Base-by-base conservation (phyloP, 1,140 invertebrate genomes). In the Ceratina calcarata region DNA sequence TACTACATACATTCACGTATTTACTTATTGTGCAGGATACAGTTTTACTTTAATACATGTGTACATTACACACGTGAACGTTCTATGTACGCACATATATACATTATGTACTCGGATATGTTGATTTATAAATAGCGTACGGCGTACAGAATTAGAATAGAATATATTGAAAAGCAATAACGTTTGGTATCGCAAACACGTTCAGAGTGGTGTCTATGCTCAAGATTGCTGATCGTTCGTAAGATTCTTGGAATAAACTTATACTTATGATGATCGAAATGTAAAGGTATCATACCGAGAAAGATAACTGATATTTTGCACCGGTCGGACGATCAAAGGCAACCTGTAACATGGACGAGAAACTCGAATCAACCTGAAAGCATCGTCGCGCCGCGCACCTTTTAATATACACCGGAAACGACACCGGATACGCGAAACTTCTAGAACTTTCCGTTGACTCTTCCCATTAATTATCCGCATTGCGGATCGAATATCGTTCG, bases 321-420 rank as follows among this genome's bases (percentile, higher is more conserved):
- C 68, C 37, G 8, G 37, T 77, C 78, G 62, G 49, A 51, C 51
- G n/a, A 27, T 65, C 55, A 75, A 45, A 61, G 65, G 85, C 87
- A 87, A 88, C 88, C 81, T 87, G 88, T 88, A 89, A 84, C 88
- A 88, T 86, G 88, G 86, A 86, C 86, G 81, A 72, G 79, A 37
- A 74, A 80, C 78, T 80, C 55, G 67, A 64, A 78, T 73, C 82
- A 66, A 84, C 78, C 81, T 72, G 74, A 78, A 72, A 68, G 78
- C 78, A 76, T 84, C 84, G 37, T 45, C 37, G 37, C 37, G 37
- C 37, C 37, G 84, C 80, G 78, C 88, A 89, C 88, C 88, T 89
- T 88, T 86, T 87, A 80, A 84, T 89, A 87, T 80, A 89, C 81
- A 84, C 89, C 89, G 89, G 90, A 91, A 91, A 86, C 65, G 83